A percentile compares a stretch with the other conserved stretches of the same genome.
Conservation (phyloP, 2,113 vertebrate species). For the Elephantulus edwardii region DNA sequence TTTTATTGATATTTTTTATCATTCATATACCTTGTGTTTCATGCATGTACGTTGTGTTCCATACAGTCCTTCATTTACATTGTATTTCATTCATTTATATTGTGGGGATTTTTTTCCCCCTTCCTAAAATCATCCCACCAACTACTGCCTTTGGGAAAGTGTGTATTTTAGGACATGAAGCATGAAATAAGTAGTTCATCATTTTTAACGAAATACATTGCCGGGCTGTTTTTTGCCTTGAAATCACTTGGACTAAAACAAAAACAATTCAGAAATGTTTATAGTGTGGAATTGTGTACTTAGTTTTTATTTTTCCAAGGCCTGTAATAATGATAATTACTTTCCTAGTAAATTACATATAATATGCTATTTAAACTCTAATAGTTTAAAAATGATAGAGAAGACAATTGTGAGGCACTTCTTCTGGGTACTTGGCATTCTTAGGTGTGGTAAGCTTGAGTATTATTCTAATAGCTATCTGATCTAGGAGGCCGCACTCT, state of each 20-base stretch:
- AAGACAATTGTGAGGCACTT: background rate
- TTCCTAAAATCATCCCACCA: no score
- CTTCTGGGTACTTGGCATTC: background rate
- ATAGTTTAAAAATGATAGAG: background rate
- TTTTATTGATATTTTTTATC: no score
- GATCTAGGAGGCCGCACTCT: background rate
- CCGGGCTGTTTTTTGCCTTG: conserved; percentile 14
- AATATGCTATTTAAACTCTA: background rate
- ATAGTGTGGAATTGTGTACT: background rate
- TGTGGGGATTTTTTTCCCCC: no score
- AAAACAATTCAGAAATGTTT: background rate
- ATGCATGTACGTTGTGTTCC: no score
- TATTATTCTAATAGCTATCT: background rate
- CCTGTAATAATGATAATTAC: background rate
- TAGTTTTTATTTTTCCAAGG: conserved; percentile 8
- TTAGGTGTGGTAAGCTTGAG: background rate
- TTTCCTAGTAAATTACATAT: background rate
- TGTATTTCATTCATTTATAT: no score
- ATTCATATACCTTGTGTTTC: no score
- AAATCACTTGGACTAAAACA: background rate
- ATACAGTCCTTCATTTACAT: no score
- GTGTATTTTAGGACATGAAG: no score
- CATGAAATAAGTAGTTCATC: no score
- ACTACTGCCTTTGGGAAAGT: no score
- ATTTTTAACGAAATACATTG: background rate